These are phyloP conservation scores for Drosophila hydei DNA, from an alignment of 1,140 invertebrate genomes.

Conservation along the genomic window DNA sequence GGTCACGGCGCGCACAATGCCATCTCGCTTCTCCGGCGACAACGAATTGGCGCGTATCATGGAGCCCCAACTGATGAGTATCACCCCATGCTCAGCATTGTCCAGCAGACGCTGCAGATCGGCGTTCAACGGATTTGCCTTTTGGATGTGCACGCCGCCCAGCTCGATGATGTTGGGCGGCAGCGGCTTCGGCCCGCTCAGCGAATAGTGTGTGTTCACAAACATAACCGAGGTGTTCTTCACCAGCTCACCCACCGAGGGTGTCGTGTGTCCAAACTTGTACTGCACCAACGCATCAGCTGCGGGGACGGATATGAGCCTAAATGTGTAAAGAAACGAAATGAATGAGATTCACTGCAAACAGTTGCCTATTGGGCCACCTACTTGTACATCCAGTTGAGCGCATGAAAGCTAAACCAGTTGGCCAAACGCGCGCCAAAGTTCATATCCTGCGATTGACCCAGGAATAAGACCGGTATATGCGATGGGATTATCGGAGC, in stretches of 20 bases:
- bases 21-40: constrained; percentile 85
- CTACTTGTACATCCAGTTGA: constrained; percentile 76
- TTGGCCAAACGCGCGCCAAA: constrained; percentile 84
- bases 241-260: constrained; percentile 86
- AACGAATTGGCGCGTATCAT: constrained; percentile 87
- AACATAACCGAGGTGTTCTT: constrained; percentile 87
- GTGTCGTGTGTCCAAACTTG: constrained; percentile 85
- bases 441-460: constrained; percentile 85
- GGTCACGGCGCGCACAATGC: constrained; percentile 86
- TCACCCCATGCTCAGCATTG: constrained; percentile 88
- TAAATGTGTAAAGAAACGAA: not conserved
- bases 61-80: constrained; percentile 90
- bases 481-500: constrained; percentile 86
- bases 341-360: not conserved
- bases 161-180: constrained; percentile 88
- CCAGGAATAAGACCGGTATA: constrained; percentile 85
- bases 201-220: constrained; percentile 87
- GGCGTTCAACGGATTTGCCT: constrained; percentile 85
- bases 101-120: constrained; percentile 88
- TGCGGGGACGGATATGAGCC: constrained; percentile 54
- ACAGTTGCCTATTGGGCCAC: not conserved
- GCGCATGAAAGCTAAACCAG: constrained; percentile 69
- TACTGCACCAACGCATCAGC: constrained; percentile 69
- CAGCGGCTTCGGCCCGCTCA: constrained; percentile 86
- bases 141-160: constrained; percentile 87